Evolutionary conservation across 2,888 invertebrate species (phyloP).

Genomic region (Nysson spinosus): DNA sequence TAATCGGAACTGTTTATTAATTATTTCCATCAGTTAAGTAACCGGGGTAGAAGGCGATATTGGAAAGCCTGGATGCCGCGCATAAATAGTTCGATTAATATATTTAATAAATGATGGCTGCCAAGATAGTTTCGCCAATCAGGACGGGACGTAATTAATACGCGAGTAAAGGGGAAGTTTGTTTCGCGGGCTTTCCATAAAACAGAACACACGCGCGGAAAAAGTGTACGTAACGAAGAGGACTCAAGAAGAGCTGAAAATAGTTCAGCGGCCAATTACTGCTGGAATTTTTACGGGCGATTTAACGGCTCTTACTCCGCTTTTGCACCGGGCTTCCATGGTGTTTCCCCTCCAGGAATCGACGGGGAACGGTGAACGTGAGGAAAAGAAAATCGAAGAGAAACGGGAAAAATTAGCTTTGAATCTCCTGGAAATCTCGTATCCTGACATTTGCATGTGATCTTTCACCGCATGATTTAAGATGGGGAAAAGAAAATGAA

Average conservation of each 20-base stretch:
- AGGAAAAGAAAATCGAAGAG: slow-evolving; percentile 16
- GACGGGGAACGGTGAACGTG: slow-evolving; percentile 11
- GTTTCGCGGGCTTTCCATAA: slow-evolving; percentile 7
- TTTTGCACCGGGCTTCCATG: slow-evolving; percentile 38
- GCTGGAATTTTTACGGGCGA: slow-evolving; percentile 62
- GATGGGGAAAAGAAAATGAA: slow-evolving; percentile 1
- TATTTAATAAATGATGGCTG: too few relatives aligned
- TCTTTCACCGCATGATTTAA: slow-evolving; percentile 47
- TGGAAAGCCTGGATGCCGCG: neutral
- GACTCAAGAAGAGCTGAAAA: slow-evolving; percentile 45
- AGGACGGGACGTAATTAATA: neutral
- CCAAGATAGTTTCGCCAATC: too few relatives aligned
- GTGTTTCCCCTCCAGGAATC: slow-evolving; percentile 30
- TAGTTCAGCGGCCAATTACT: slow-evolving; percentile 62
- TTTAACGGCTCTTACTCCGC: slow-evolving; percentile 57
- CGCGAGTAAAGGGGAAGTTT: neutral
- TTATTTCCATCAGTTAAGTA: too few relatives aligned
- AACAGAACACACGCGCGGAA: slow-evolving; percentile 5
- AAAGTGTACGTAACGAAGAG: slow-evolving; percentile 14
- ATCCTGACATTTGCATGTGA: slow-evolving; percentile 57
- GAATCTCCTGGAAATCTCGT: slow-evolving; percentile 51
- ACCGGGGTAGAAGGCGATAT: too few relatives aligned
- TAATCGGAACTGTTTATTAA: too few relatives aligned
- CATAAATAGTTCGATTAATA: too few relatives aligned
- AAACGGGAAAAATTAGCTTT: slow-evolving; percentile 49